Percentiles rank a stretch among this genome's conserved stretches.
Evolutionary conservation across 2,888 invertebrate genomes (phyloP).

Genomic region (Apocheima hispidaria): DNA sequence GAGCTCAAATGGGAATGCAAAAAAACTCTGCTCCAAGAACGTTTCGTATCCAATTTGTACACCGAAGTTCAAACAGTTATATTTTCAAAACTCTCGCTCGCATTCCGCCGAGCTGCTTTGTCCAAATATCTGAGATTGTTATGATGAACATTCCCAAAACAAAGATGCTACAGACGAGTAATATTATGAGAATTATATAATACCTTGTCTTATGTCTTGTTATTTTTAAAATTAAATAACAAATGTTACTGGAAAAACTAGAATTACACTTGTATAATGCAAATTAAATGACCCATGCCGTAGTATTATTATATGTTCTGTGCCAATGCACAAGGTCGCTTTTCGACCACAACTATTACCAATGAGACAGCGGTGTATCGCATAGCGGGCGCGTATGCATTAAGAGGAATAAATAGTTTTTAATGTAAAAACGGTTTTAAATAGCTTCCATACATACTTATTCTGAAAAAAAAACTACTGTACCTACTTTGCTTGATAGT

Average conservation of each 20-base stretch:
- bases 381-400: too few species aligned
- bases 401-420: too few species aligned
- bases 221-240: too few species aligned
- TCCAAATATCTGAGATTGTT: not conserved
- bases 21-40: not conserved
- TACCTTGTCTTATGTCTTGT: too few species aligned
- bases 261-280: not conserved
- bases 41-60: not conserved
- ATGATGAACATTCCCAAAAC: not conserved
- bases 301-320: too few species aligned
- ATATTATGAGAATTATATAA: conserved; percentile 1
- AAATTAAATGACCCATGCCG: not conserved
- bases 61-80: not conserved
- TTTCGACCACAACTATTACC: not conserved
- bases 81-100: not conserved
- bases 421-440: too few species aligned
- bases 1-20: not conserved
- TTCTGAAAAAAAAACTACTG: too few species aligned
- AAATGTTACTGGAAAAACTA: not conserved
- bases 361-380: too few species aligned
- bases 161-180: not conserved
- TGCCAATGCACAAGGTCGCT: not conserved
- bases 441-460: too few species aligned
- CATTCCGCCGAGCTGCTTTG: not conserved
- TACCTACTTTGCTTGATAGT: too few species aligned